Percentiles rank a stretch among this genome's conserved stretches.
Evolutionary conservation across 2,113 vertebrate species (phyloP).

Genomic region (Nyctibius bracteatus): DNA sequence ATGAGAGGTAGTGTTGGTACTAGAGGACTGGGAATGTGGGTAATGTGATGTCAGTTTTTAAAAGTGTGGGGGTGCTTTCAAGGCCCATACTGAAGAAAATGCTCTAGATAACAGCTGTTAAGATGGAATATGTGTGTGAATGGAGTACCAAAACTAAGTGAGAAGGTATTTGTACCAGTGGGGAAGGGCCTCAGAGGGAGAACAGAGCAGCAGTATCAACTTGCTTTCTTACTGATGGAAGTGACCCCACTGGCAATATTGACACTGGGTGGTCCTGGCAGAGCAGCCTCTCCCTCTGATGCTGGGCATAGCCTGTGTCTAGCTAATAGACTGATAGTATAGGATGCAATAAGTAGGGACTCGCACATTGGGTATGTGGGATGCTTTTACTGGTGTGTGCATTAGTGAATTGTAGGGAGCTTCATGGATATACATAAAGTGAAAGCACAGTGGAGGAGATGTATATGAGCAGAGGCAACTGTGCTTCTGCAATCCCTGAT

Average conservation of each 20-base stretch:
- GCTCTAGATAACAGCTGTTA: not conserved
- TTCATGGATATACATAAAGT: not conserved
- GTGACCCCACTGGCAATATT: not conserved
- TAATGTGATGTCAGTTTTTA: not conserved
- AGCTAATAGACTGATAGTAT: no score
- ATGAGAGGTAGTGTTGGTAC: not conserved
- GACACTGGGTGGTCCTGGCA: not conserved
- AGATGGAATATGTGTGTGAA: not conserved
- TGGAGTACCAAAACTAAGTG: not conserved
- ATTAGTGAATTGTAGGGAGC: not conserved
- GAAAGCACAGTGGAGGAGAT: not conserved
- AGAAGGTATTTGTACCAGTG: not conserved
- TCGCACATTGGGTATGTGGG: not conserved
- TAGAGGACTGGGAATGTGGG: not conserved
- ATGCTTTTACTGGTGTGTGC: not conserved
- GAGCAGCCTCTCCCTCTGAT: not conserved
- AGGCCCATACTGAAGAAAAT: not conserved
- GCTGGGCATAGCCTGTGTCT: not conserved
- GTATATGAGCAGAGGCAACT: not conserved
- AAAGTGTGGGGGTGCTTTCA: not conserved
- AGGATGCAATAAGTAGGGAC: not conserved
- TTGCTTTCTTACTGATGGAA: not conserved
- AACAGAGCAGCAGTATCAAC: not conserved
- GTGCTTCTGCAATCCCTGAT: not conserved
- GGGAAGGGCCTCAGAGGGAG: not conserved